Conservation (phyloP, 2,113 vertebrate species). For the Scopus umbretta region DNA sequence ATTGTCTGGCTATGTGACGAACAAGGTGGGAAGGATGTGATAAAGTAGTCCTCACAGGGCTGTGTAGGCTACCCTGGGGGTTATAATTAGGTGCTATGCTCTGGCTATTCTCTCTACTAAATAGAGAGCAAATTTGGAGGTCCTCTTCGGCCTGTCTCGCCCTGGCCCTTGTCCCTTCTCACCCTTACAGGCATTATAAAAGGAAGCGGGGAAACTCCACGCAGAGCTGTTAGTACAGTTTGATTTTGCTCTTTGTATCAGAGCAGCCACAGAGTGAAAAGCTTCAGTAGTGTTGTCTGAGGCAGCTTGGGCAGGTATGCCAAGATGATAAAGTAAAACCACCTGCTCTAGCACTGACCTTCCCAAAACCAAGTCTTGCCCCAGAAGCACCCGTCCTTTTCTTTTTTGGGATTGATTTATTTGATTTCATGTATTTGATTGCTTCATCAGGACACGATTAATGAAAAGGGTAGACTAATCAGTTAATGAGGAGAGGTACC, state of each 20-base stretch:
- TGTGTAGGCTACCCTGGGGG: background rate
- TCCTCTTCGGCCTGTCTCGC: background rate
- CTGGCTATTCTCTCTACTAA: background rate
- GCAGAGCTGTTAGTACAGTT: background rate
- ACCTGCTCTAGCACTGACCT: background rate
- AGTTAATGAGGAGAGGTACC: background rate
- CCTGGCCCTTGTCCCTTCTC: background rate
- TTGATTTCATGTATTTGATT: background rate
- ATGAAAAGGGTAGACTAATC: background rate
- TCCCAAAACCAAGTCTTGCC: background rate
- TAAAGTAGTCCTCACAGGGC: background rate
- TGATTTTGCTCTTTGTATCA: background rate
- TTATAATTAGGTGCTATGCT: background rate
- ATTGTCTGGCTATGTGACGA: background rate
- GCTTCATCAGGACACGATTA: background rate
- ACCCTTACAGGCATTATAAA: accelerated
- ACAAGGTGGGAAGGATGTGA: background rate
- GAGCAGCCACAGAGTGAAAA: background rate
- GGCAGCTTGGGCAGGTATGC: background rate
- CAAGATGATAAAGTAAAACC: background rate
- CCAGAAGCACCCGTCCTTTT: accelerated
- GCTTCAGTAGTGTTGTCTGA: background rate
- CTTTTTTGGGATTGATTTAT: no score
- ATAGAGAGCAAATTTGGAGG: background rate
- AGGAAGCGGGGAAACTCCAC: background rate